Base-by-base conservation (phyloP, 2,797 vertebrate genomes). In the Delichon dasypus region DNA sequence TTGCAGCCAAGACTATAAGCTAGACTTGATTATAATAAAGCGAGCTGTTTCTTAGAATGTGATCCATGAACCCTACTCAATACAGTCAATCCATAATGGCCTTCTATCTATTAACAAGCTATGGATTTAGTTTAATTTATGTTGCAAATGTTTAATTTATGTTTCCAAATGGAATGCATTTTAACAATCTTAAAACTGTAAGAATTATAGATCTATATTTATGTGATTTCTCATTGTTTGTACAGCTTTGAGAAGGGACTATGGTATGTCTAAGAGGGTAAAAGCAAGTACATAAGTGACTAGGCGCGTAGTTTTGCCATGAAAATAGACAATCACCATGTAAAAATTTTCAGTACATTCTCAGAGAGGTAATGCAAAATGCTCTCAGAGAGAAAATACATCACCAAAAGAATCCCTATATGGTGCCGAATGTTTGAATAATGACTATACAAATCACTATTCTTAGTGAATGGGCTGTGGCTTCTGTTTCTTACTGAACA, bases 11-110 rank as follows among this genome's bases (percentile, higher is more conserved):
- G 62, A 90, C 83, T 95, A 3, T 53, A 50, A 80, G 8, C 89
- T 95, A 88, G 51, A 82, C 53, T 92, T 79, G 72, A 94, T 96
- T 89, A 93, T 84, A 96, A 94, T 88, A 86, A 94, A 96, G 70
- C 0, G 4, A 45, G 32, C n/a, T 71, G 19, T 87, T 91, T 83
- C 77, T 94, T 73, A 84, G 50, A 91, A 90, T 48, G 44, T 64
- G 54, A 18, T 48, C 42, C 25, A 66, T 50, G 60, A 66, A 55
- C 36, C 20, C 75, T 55, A 42, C 34, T 84, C 70, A 85, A 72
- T 77, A 73, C 20, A 82, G 38, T 88, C 64, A 78, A 95, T 94
- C n/a, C 60, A 50, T 93, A 92, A 73, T 6, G 10, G 21, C 55
- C 54, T 86, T 90, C 57, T 68, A 44, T 80, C 53, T 94, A 40